phyloP scores from a whole-genome alignment of 2,113 vertebrate species.

The Trematocara zebra region DNA sequence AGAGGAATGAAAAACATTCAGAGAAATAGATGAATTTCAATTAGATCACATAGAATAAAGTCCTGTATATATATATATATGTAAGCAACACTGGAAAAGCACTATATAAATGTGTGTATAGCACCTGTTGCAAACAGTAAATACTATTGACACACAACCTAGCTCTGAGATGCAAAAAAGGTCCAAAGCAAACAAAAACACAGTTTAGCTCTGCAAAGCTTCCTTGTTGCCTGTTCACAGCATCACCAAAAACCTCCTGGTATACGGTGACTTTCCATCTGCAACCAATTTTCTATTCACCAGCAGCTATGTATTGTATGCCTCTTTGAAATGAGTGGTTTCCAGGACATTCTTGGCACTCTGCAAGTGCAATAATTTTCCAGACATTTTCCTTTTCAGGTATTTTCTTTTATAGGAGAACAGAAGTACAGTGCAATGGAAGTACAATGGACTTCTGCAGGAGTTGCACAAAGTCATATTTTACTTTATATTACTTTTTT shows the following conservation, averaged over 20 bases:
- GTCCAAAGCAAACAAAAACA: neutral
- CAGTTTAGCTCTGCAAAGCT: neutral
- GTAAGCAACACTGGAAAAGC: neutral
- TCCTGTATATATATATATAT: accelerated
- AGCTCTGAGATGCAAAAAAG: neutral
- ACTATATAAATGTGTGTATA: neutral
- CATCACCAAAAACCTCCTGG: neutral
- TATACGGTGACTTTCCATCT: neutral
- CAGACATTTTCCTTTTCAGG: slow-evolving; percentile 15
- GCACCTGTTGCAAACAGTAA: neutral
- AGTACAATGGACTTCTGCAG: neutral
- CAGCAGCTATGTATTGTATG: neutral
- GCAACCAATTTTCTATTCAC: slow-evolving; percentile 15
- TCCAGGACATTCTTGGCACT: neutral
- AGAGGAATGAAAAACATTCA: neutral
- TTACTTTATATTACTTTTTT: neutral
- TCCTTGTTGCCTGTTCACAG: neutral
- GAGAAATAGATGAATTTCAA: neutral
- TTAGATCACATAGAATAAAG: neutral
- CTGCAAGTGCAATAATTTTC: slow-evolving; percentile 11
- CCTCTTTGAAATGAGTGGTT: neutral
- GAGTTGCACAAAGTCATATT: neutral
- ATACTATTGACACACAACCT: neutral
- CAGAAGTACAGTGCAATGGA: neutral
- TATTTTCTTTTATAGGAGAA: neutral